phyloP scores from a whole-genome alignment of 1,140 invertebrate species.

The Hestina assimilis region DNA sequence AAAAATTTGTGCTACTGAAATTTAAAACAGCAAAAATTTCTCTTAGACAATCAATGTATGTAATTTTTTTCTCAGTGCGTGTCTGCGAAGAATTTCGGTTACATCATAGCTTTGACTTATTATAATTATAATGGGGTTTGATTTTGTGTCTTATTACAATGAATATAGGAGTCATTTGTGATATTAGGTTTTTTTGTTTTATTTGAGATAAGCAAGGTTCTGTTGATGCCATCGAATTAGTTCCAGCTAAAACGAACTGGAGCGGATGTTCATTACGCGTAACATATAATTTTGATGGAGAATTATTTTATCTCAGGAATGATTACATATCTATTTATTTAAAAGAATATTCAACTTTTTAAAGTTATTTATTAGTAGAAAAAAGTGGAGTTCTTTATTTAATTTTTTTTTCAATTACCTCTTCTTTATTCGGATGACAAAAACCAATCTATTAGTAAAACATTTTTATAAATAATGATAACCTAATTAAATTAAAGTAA shows the following conservation, averaged over 20 bases:
- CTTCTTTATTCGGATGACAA: too few relatives aligned
- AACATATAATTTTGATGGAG: conserved; percentile 14
- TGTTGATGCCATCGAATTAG: conserved; percentile 41
- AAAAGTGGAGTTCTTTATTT: too few relatives aligned
- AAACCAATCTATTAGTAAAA: too few relatives aligned
- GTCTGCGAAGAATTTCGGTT: conserved; percentile 7
- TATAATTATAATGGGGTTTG: background rate
- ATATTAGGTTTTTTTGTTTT: background rate
- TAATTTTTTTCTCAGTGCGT: background rate
- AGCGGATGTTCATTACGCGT: conserved; percentile 32
- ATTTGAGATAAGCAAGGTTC: conserved; percentile 29
- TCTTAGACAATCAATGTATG: background rate
- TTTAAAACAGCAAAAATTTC: too few relatives aligned
- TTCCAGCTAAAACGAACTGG: conserved; percentile 41
- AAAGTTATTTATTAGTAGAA: too few relatives aligned
- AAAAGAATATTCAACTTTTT: too few relatives aligned
- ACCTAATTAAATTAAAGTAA: too few relatives aligned
- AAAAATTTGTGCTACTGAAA: too few relatives aligned
- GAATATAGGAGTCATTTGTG: background rate
- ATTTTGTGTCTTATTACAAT: background rate
- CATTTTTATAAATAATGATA: too few relatives aligned
- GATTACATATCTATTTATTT: too few relatives aligned
- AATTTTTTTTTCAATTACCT: too few relatives aligned
- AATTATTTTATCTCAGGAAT: conserved; percentile 9
- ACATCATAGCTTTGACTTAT: background rate